Evolutionary conservation across 1,140 invertebrate species (phyloP).

Genomic region (Macrocentrus cingulum): DNA sequence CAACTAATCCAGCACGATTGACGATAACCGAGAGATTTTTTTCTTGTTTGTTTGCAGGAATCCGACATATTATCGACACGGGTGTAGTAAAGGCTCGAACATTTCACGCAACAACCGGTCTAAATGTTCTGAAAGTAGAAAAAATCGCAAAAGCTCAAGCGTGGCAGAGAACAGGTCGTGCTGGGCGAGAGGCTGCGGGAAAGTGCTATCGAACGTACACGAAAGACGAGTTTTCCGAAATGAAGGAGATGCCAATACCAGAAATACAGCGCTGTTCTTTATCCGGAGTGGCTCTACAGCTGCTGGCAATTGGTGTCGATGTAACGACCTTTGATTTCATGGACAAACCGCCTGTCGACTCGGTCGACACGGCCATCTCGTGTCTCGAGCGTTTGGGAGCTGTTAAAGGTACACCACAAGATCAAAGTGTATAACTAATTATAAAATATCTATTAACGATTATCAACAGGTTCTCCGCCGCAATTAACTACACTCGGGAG

Average conservation of each 20-base stretch:
- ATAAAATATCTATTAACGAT: constrained; percentile 14
- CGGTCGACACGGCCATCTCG: constrained; percentile 68
- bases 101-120: constrained; percentile 78
- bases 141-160: constrained; percentile 89
- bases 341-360: constrained; percentile 78
- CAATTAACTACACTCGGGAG: constrained; percentile 79
- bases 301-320: constrained; percentile 82
- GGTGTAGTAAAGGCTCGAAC: constrained; percentile 90
- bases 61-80: constrained; percentile 92
- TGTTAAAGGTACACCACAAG: constrained; percentile 58
- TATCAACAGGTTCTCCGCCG: constrained; percentile 50
- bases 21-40: too few relatives aligned
- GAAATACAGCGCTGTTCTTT: constrained; percentile 86
- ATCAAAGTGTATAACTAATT: background rate
- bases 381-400: constrained; percentile 77
- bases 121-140: constrained; percentile 83
- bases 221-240: constrained; percentile 68
- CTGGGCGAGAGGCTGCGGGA: constrained; percentile 83
- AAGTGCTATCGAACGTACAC: constrained; percentile 85
- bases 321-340: constrained; percentile 88
- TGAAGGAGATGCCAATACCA: constrained; percentile 74
- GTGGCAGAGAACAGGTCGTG: constrained; percentile 87
- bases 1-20: too few relatives aligned
- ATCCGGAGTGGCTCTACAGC: constrained; percentile 75
- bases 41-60: too few relatives aligned